A percentile compares a stretch with the other conserved stretches of the same genome.
These are phyloP conservation scores for Sparus aurata DNA, from an alignment of 2,797 vertebrate species.

Conservation along the genomic window DNA sequence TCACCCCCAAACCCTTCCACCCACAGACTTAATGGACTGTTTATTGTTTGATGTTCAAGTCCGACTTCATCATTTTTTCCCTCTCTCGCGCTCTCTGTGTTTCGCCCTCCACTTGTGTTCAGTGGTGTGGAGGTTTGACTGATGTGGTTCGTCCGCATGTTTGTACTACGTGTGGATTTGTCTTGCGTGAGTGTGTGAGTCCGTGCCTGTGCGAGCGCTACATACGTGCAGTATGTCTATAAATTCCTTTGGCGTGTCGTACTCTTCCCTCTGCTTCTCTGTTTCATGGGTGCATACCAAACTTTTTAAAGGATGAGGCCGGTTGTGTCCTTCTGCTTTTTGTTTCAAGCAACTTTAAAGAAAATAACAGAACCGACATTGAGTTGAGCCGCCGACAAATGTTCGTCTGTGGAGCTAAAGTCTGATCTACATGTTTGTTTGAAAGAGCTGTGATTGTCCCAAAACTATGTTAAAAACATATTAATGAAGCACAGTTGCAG, in stretches of 20 bases:
- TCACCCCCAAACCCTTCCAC: slow-evolving; percentile 46
- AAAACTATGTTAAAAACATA: neutral
- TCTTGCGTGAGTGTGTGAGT: slow-evolving; percentile 35
- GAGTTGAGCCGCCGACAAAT: neutral
- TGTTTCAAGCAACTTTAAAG: neutral
- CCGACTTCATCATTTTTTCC: slow-evolving; percentile 79
- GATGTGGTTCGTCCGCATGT: slow-evolving; percentile 66
- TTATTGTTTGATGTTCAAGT: slow-evolving; percentile 91
- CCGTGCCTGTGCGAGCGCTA: neutral
- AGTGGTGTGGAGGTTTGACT: slow-evolving; percentile 62
- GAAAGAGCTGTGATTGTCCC: neutral
- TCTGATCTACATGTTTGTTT: neutral
- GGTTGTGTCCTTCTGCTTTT: neutral
- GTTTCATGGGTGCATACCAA: slow-evolving; percentile 70
- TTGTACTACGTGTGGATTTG: slow-evolving; percentile 56
- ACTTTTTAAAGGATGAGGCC: slow-evolving; percentile 59
- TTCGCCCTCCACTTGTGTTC: slow-evolving; percentile 57
- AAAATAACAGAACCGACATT: neutral
- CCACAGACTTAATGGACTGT: slow-evolving; percentile 90
- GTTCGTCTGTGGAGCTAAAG: neutral
- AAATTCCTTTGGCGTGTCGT: slow-evolving; percentile 37
- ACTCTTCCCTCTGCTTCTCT: slow-evolving; percentile 31
- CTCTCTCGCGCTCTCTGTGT: slow-evolving; percentile 42
- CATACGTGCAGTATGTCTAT: slow-evolving; percentile 33
- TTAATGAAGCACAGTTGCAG: neutral